phyloP scores from a whole-genome alignment of 1,140 invertebrate genomes.

The Drosophila pachea region DNA sequence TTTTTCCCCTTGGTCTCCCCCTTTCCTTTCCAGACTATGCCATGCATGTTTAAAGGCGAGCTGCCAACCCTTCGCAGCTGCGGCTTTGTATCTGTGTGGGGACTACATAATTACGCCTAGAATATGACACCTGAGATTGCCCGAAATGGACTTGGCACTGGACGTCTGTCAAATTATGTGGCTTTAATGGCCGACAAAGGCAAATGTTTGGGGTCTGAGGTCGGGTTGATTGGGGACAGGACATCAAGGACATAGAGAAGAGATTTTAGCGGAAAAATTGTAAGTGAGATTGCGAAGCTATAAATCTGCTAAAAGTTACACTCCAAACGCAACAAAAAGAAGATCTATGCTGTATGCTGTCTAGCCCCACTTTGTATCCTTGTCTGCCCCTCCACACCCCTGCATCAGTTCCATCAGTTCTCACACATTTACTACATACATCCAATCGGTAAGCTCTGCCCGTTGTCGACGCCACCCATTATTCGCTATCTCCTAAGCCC shows the following conservation, averaged over 20 bases:
- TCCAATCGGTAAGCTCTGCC: too few relatives aligned
- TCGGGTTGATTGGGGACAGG: neutral
- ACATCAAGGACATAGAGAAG: neutral
- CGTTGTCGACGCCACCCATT: too few relatives aligned
- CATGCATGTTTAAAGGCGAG: conserved; percentile 56
- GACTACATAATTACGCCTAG: conserved; percentile 43
- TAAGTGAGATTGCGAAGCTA: too few relatives aligned
- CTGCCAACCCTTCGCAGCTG: conserved; percentile 18
- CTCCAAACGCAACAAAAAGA: too few relatives aligned
- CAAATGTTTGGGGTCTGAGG: conserved; percentile 6
- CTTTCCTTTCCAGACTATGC: conserved; percentile 12
- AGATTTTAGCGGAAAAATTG: too few relatives aligned
- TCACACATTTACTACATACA: neutral
- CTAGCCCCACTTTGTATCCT: too few relatives aligned
- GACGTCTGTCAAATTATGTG: conserved; percentile 16
- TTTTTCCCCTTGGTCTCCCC: neutral
- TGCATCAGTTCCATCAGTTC: too few relatives aligned
- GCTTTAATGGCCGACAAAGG: conserved; percentile 18
- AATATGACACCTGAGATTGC: conserved; percentile 62
- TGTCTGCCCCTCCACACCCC: too few relatives aligned
- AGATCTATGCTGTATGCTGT: too few relatives aligned
- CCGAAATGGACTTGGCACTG: conserved; percentile 22
- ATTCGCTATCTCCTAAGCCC: conserved; percentile 20
- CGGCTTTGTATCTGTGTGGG: conserved; percentile 8
- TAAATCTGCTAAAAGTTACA: too few relatives aligned